Evolutionary conservation across 1,140 invertebrate genomes (phyloP), one percentile per base, ranked within the genome.

Genomic region (Myzus persicae): DNA sequence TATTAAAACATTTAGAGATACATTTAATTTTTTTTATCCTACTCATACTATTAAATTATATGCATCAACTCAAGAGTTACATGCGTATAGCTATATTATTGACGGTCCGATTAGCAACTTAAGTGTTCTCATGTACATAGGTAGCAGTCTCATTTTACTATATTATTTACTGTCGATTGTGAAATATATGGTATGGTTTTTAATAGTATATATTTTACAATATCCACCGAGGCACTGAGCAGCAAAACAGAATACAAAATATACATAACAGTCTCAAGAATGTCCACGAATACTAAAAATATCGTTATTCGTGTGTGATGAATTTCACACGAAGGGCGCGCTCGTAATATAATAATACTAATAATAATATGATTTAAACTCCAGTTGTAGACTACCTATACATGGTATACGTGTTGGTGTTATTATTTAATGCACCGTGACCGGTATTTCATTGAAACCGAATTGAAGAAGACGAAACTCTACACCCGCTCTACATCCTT

Each of bases 401-500:
- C 31, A 18, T 18, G 59, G 59, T 84, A 42, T 82, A 40, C 38
- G 82, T 42, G 40, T 42, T 40, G 26, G 82, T 42, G 40, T 42
- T 40, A 40, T 84, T 84, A 26, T 40, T 40, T 31, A 84, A 26
- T 1, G 24, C 40, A 31, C 38, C 82, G 82, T 84, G 38, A 38
- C 38, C 38, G 36, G 82, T 26, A 42, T 87, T 44, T 87, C 42
- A 87, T 87, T 44, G 84, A 87, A 87, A 87, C 14, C 42, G 84
- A 42, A 87, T 42, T 31, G 40, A 44, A 44, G 42, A 26, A 87
- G 40, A 42, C 40, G 82, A 84, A 87, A 87, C 26, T 2, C 84
- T 87, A 44, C 84, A 87, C 84, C 84, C 42, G 42, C 42, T 44
- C 84, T 87, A n/a, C 42, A 76, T n/a, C 59, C 31, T 87, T 44